Base-by-base conservation (phyloP, 1,140 invertebrate genomes). In the Bombus sibiricus region DNA sequence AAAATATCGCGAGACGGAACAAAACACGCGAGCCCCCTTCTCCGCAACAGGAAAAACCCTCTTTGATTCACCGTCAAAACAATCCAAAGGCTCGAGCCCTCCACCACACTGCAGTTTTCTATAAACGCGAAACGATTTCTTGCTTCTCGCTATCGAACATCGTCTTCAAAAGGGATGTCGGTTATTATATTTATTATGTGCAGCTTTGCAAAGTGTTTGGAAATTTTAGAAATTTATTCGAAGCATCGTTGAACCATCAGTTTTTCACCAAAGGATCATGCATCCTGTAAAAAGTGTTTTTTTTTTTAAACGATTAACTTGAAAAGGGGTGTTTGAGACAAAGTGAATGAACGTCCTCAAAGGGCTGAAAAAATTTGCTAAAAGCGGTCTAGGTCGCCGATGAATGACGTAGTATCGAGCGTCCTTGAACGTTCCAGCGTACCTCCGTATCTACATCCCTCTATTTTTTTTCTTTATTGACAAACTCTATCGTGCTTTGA, bases 1-100 rank as follows among this genome's bases (percentile, higher is more conserved):
- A 88, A 90, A 85, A 90, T 90, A 90, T 88, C 66, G 71, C 88
- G 82, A 62, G 77, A 88, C 71, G 73, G 77, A 64, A 76, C 81
- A 88, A 88, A 89, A 89, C 86, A 83, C 81, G 43, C 75, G 76
- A 28, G 59, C 10, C 32, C 34, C 28, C 22, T 34, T 47, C 32
- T 22, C 13, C 4, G 28, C 2, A 8, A 18, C 6, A n/a, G 39
- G 73, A 83, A 81, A 74, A 81, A 69, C 37, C 57, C 57, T 43
- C 59, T 73, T 85, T 74, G 71, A 69, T 75, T 81, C 83, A 59
- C 39, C 71, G 78, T 75, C 69, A 43, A 81, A 85, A 85, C 83
- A 85, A 85, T 73, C 28, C 53, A 25, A 47, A 85, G 47, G 62
- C 15, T 34, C 72, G 12, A 77, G 62, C 28, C 10, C 34, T 75